These are phyloP conservation scores for Lytechinus pictus DNA, from an alignment of 35 echinoderm and acorn worm species.

Conservation along the genomic window DNA sequence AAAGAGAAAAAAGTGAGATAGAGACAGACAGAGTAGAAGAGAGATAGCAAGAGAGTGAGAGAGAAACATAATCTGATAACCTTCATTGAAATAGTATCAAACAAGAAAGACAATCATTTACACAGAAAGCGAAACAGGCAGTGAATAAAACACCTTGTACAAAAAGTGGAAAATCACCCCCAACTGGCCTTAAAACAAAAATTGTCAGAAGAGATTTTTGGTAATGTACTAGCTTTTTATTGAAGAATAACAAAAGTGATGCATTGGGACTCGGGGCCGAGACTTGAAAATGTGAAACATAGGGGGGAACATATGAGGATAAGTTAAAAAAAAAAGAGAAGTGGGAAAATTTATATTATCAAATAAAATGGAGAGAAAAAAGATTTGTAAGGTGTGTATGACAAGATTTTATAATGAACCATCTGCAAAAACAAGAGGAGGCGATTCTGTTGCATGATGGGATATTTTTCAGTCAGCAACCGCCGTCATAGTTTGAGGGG, in stretches of 20 bases:
- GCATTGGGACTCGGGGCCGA: too few species aligned
- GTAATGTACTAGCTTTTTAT: too few species aligned
- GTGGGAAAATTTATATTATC: neutral
- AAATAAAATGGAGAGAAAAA: neutral
- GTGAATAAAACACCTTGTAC: too few species aligned
- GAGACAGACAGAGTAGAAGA: neutral
- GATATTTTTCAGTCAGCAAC: neutral
- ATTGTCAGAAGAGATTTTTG: too few species aligned
- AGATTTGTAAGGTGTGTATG: neutral
- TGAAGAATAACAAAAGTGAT: too few species aligned
- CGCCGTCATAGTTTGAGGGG: neutral
- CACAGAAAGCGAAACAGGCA: too few species aligned
- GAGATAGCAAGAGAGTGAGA: neutral
- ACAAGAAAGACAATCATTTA: too few species aligned
- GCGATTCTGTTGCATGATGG: neutral
- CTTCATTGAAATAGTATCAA: too few species aligned
- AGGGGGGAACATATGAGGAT: too few species aligned
- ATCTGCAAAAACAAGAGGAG: neutral
- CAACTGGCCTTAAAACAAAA: too few species aligned
- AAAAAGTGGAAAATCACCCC: too few species aligned
- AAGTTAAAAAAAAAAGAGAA: neutral
- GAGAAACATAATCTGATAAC: neutral
- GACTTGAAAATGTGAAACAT: too few species aligned
- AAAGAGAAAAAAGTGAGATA: neutral
- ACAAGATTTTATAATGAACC: conserved; percentile 2